A percentile compares a stretch with the other conserved stretches of the same genome.
These are phyloP conservation scores for Eudemis profundana DNA, from an alignment of 2,888 invertebrate genomes.

Conservation along the genomic window DNA sequence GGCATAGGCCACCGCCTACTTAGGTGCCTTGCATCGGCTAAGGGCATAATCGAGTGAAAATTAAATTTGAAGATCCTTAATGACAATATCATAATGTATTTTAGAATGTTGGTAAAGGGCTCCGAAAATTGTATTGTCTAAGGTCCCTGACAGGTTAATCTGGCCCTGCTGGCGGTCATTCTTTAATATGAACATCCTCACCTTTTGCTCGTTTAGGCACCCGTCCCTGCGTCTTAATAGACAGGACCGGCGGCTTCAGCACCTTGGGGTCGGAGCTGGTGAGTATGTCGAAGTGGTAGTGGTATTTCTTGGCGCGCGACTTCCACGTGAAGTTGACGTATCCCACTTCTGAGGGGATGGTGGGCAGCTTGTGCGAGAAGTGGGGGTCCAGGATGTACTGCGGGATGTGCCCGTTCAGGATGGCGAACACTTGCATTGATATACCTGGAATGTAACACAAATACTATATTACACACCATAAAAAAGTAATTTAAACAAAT, in stretches of 20 bases:
- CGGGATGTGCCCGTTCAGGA: slow-evolving; percentile 93
- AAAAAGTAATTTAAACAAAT: too few relatives aligned
- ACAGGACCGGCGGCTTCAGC: slow-evolving; percentile 93
- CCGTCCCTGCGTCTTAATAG: slow-evolving; percentile 93
- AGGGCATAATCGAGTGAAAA: too few relatives aligned
- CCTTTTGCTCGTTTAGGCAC: slow-evolving; percentile 95
- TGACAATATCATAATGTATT: too few relatives aligned
- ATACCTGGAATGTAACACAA: slow-evolving; percentile 84
- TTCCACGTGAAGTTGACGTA: slow-evolving; percentile 97
- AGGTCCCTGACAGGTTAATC: too few relatives aligned
- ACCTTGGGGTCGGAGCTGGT: slow-evolving; percentile 94
- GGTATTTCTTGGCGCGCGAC: slow-evolving; percentile 91
- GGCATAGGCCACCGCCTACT: too few relatives aligned
- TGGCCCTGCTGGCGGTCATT: too few relatives aligned
- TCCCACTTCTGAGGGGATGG: slow-evolving; percentile 96
- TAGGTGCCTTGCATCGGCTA: too few relatives aligned
- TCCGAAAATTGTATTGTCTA: too few relatives aligned
- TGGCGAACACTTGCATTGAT: slow-evolving; percentile 95
- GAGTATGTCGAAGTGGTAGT: slow-evolving; percentile 94
- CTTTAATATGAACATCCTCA: slow-evolving; percentile 61
- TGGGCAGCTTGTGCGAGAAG: slow-evolving; percentile 94
- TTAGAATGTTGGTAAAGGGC: too few relatives aligned
- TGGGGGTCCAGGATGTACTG: slow-evolving; percentile 95
- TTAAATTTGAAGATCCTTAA: too few relatives aligned
- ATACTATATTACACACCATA: too few relatives aligned